A percentile compares a stretch with the other conserved stretches of the same genome.
Evolutionary conservation across 2,113 vertebrate genomes (phyloP).

Genomic region (Neolamprologus variostigma): DNA sequence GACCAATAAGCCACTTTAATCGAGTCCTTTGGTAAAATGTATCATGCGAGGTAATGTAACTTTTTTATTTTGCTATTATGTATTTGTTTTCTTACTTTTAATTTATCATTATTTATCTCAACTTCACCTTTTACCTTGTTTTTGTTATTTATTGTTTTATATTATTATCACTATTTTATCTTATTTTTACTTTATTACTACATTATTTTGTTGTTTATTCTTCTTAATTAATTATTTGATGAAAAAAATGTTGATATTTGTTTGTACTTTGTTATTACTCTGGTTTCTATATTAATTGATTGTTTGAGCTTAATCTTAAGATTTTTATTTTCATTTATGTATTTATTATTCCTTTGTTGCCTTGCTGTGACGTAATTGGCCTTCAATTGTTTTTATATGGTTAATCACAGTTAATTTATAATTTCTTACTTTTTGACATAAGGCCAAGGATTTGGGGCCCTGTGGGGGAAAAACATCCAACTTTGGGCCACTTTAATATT

Average conservation of each 20-base stretch:
- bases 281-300: background rate
- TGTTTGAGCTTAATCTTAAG: background rate
- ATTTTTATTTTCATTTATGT: background rate
- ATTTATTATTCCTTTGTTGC: background rate
- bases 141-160: background rate
- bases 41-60: accelerated
- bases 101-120: background rate
- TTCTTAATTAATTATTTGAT: background rate
- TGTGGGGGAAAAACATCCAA: accelerated
- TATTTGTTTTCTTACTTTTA: background rate
- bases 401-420: background rate
- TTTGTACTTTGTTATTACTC: background rate
- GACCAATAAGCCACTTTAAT: background rate
- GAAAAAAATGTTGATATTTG: background rate
- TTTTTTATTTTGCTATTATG: background rate
- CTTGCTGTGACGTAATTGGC: background rate
- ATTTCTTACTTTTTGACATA: background rate
- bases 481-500: accelerated
- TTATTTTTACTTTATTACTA: background rate
- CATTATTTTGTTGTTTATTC: background rate
- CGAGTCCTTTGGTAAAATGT: accelerated
- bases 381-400: background rate
- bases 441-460: accelerated
- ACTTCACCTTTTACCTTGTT: background rate
- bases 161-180: background rate